Evolutionary conservation across 2,888 invertebrate species (phyloP).

Genomic region (Macropis europaea): DNA sequence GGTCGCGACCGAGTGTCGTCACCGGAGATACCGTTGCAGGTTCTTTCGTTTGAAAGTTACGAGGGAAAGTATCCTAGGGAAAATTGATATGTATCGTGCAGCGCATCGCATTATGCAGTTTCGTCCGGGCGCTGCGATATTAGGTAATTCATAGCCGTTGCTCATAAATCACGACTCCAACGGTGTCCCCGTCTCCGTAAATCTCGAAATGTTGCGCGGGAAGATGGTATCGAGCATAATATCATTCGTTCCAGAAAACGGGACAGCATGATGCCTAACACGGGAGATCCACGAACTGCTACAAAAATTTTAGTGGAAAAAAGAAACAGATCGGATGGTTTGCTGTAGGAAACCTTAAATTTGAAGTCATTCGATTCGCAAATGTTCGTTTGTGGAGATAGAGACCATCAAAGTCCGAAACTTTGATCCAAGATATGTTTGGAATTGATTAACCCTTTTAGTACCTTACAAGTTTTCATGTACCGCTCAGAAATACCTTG

Average conservation of each 20-base stretch:
- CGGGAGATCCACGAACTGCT: too few relatives aligned
- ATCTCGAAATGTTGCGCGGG: conserved; percentile 17
- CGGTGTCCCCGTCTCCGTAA: conserved; percentile 34
- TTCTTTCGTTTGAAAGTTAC: background rate
- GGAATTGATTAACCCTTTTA: too few relatives aligned
- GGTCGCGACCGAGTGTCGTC: background rate
- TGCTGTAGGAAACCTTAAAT: too few relatives aligned
- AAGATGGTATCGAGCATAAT: conserved; percentile 35
- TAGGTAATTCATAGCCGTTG: conserved; percentile 21
- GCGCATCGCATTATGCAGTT: conserved; percentile 19
- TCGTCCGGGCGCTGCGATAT: conserved; percentile 24
- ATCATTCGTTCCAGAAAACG: conserved; percentile 24
- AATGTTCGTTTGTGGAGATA: too few relatives aligned
- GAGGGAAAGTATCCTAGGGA: conserved; percentile 4
- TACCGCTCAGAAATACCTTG: too few relatives aligned
- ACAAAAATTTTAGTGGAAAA: too few relatives aligned
- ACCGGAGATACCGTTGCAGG: background rate
- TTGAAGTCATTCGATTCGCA: too few relatives aligned
- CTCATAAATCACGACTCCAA: conserved; percentile 23
- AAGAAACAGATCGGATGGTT: too few relatives aligned
- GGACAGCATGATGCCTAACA: too few relatives aligned
- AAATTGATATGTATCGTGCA: conserved; percentile 40
- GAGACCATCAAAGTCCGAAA: too few relatives aligned
- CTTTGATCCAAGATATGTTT: too few relatives aligned
- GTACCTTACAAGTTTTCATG: too few relatives aligned